These are phyloP conservation scores for Heliothis virescens DNA, from an alignment of 1,140 invertebrate genomes.

Conservation along the genomic window DNA sequence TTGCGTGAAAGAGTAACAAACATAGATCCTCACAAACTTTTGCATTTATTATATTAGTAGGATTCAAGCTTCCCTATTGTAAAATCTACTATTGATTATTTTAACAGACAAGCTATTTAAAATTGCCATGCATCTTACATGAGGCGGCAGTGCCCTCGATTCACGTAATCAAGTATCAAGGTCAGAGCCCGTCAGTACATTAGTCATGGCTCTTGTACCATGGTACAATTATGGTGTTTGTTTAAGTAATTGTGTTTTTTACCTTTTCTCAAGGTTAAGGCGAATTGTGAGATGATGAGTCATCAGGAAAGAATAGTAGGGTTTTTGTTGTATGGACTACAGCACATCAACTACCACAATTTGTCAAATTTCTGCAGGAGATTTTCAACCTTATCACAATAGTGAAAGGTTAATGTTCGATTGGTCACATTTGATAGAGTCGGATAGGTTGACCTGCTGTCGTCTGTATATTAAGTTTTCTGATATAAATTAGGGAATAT, in stretches of 20 bases:
- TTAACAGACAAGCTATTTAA: not conserved
- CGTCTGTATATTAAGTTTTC: not conserved
- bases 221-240: not conserved
- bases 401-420: no score
- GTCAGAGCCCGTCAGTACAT: slow-evolving; percentile 7
- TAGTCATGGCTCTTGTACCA: slow-evolving; percentile 28
- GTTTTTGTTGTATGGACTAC: not conserved
- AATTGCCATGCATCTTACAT: slow-evolving; percentile 14
- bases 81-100: not conserved
- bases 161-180: slow-evolving; percentile 26
- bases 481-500: not conserved
- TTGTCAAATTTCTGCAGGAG: no score
- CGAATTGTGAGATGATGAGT: not conserved
- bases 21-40: no score
- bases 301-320: not conserved
- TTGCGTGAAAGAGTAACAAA: no score
- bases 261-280: slow-evolving; percentile 3
- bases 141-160: not conserved
- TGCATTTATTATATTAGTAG: no score
- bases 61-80: no score
- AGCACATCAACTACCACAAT: no score
- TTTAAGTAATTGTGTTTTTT: not conserved
- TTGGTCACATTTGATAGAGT: no score
- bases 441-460: no score
- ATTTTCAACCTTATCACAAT: no score